These are phyloP conservation scores for Cynopterus brachyotis DNA, from an alignment of 2,113 vertebrate genomes.

Conservation along the genomic window DNA sequence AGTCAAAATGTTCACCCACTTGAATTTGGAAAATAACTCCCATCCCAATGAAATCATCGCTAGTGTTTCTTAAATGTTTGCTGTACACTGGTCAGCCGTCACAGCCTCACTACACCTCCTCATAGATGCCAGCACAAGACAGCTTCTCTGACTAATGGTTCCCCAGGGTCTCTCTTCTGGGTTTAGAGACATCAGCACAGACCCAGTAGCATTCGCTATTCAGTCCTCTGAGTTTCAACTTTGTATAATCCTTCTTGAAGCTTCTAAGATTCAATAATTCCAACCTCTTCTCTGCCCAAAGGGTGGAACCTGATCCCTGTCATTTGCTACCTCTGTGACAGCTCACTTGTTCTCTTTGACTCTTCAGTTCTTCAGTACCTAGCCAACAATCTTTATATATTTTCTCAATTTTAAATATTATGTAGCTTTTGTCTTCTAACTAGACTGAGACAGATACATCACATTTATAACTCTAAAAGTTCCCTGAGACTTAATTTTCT, in stretches of 20 bases:
- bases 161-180: neutral
- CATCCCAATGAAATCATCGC: neutral
- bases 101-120: neutral
- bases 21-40: neutral
- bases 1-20: neutral
- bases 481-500: neutral
- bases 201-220: neutral
- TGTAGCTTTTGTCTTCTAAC: neutral
- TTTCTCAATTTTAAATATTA: neutral
- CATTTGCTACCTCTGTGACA: neutral
- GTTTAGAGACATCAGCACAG: neutral
- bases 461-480: neutral
- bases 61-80: neutral
- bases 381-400: neutral
- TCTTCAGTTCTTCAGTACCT: neutral
- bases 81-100: neutral
- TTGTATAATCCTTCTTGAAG: neutral
- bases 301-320: neutral
- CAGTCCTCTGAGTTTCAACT: neutral
- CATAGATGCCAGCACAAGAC: neutral
- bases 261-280: neutral
- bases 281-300: neutral
- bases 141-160: neutral
- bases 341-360: neutral
- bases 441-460: neutral